phyloP scores from a whole-genome alignment of 2,797 vertebrate genomes.

The Podargus strigoides region DNA sequence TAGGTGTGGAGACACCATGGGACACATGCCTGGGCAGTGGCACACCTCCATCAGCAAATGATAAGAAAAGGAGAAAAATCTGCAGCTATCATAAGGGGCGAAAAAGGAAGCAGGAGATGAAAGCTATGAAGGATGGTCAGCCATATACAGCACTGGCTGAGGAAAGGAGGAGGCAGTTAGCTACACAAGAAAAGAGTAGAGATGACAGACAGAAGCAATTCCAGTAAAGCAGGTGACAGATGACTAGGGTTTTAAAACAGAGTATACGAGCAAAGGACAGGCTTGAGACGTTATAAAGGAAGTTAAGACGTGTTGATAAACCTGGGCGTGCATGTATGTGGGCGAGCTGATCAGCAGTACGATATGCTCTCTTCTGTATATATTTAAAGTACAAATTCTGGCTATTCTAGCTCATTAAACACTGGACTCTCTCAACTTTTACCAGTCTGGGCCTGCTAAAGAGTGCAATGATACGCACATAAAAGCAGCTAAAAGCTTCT shows the following conservation, averaged over 20 bases:
- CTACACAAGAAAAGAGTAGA: not conserved
- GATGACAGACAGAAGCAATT: not conserved
- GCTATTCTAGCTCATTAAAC: conserved; percentile 20
- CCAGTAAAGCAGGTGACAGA: not conserved
- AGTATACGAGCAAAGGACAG: not conserved
- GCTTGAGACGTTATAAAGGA: not conserved
- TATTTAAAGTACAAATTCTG: conserved; percentile 34
- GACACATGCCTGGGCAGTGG: not conserved
- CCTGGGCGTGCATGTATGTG: not conserved
- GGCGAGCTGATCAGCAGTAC: not conserved
- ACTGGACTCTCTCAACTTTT: not conserved
- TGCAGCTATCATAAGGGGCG: not conserved
- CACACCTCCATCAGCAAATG: not conserved
- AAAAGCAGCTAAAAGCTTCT: conserved; percentile 20
- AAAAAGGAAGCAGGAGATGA: not conserved
- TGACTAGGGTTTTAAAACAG: not conserved
- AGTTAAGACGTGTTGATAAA: conserved; percentile 15
- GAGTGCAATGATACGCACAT: not conserved
- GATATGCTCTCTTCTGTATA: not conserved
- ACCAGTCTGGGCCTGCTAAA: conserved; percentile 15
- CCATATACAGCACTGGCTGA: not conserved
- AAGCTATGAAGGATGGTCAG: not conserved
- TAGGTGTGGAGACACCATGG: not conserved
- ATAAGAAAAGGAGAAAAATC: not conserved
- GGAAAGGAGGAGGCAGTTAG: not conserved